phyloP scores from a whole-genome alignment of 2,797 vertebrate species.

The Thaleichthys pacificus region DNA sequence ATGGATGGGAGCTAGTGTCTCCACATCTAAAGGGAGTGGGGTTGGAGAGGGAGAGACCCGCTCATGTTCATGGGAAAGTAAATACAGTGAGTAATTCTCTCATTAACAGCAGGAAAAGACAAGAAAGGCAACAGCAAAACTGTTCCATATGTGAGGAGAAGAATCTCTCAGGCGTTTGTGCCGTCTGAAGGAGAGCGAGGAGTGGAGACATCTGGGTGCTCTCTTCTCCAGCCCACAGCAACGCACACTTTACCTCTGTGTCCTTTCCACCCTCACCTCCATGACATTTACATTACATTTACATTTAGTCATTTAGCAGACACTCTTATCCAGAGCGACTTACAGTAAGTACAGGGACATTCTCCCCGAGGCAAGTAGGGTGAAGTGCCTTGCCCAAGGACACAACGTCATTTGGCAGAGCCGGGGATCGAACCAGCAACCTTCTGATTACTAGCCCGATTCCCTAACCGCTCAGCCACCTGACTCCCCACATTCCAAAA shows the following conservation, averaged over 20 bases:
- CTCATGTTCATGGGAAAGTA: constrained; percentile 32
- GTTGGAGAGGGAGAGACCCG: not conserved
- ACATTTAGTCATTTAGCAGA: no score
- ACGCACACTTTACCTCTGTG: not conserved
- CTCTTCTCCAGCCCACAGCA: not conserved
- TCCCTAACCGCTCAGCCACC: no score
- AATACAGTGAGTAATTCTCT: constrained; percentile 41
- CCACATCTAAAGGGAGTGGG: not conserved
- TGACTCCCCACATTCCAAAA: not conserved
- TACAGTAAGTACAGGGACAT: no score
- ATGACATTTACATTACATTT: no score
- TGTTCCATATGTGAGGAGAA: constrained; percentile 64
- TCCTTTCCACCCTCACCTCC: not conserved
- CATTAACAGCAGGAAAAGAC: constrained; percentile 65
- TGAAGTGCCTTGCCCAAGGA: no score
- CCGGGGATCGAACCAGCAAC: no score
- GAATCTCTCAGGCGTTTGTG: constrained; percentile 48
- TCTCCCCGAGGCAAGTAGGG: no score
- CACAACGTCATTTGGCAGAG: no score
- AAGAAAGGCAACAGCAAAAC: constrained; percentile 44
- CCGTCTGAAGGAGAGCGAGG: not conserved
- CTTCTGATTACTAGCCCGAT: no score
- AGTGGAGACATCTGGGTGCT: not conserved
- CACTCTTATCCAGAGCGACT: no score
- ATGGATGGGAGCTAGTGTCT: constrained; percentile 22